Evolutionary conservation across 2,888 invertebrate species (phyloP), one percentile per base, ranked within the genome.

Genomic region (Himalopsyche kuldschensis): DNA sequence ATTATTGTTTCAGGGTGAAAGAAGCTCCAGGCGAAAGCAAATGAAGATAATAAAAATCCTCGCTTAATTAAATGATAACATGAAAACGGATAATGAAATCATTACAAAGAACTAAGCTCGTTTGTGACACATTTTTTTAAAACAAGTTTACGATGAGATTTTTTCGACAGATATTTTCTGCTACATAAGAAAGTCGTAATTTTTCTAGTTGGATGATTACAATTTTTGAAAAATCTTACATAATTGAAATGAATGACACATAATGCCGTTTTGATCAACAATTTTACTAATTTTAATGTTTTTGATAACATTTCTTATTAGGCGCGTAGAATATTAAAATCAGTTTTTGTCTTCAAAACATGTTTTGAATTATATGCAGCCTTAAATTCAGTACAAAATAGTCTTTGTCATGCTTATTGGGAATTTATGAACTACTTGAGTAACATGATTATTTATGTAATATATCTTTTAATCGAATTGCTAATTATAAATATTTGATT

Each of bases 11-110:
- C 76, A 76, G 76, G 41, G 76, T 27, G 76, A 76, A 41, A 76
- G 41, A 20, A 35, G 76, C 76, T 41, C 41, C 10, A 27, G 76
- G 76, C 76, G 76, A 41, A 76, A 27, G 76, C 20, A 76, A 76
- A 32, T 32, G 35, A 76, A 76, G 76, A 76, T 76, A 76, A 76
- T 76, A 76, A 76, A 76, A 76, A 80, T 30, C 4, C 75, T 30
- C 27, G 75, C 31, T 80, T 81, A 81, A 81, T 81, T 77, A 81
- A 81, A 76, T 75, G 69, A 80, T 80, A 80, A 80, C 80, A 80
- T 30, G 48, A 55, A 32, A 79, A 31, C 79, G 69, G 76, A 76
- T 76, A 76, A 76, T 41, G 76, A 76, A 76, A 35, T n/a, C 76
- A 76, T 76, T 76, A 76, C 76, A 76, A 41, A 41, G 76, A 20